A percentile compares a stretch with the other conserved stretches of the same genome.
phyloP scores from a whole-genome alignment of 2,113 vertebrate species.

The Burhinus bistriatus region DNA sequence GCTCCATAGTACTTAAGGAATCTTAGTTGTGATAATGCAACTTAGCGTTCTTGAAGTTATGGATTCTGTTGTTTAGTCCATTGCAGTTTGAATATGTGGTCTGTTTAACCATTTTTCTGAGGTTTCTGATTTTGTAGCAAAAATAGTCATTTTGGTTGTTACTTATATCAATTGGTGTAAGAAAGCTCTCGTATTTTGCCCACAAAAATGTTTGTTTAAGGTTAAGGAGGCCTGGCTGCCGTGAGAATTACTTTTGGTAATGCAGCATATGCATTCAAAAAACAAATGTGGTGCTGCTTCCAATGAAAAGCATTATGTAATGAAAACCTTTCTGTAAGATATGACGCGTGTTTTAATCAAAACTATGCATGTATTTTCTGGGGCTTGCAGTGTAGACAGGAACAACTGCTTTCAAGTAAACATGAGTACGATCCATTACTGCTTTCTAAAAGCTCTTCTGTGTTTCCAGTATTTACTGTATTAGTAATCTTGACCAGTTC shows the following conservation, averaged over 20 bases:
- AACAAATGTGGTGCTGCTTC: neutral
- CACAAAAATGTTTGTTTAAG: neutral
- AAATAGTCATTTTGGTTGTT: neutral
- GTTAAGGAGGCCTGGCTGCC: neutral
- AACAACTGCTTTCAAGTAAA: neutral
- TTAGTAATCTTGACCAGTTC: neutral
- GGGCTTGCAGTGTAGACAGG: neutral
- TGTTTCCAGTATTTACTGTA: neutral
- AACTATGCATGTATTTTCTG: neutral
- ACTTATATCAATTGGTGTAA: neutral
- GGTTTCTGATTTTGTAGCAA: neutral
- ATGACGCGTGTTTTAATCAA: neutral
- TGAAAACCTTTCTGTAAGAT: neutral
- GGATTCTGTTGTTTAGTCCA: neutral
- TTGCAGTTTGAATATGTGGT: neutral
- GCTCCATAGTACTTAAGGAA: neutral
- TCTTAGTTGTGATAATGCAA: neutral
- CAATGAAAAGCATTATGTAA: neutral
- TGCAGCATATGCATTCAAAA: neutral
- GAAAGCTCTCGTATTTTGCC: neutral
- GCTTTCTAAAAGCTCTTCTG: neutral
- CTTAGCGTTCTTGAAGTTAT: neutral
- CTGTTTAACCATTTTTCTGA: neutral
- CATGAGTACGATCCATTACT: neutral
- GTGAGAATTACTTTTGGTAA: neutral